Percentiles rank a stretch among this genome's conserved stretches.
These are phyloP conservation scores for Bungarus multicinctus DNA, from an alignment of 2,113 vertebrate genomes.

Conservation along the genomic window DNA sequence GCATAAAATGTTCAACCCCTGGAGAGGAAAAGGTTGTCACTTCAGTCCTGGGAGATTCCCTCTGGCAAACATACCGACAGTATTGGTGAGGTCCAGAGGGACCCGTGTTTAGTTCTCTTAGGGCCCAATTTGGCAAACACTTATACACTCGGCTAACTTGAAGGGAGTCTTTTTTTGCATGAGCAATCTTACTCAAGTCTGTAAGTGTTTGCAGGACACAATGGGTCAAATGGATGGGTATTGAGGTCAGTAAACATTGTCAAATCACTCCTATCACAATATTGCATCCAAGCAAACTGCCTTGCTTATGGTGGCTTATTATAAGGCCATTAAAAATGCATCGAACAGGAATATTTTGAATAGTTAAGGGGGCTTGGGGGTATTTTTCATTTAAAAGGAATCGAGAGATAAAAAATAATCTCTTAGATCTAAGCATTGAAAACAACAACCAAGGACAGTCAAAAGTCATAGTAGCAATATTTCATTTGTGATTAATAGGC, in stretches of 20 bases:
- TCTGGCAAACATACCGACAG: conserved; percentile 24
- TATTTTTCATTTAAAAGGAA: neutral
- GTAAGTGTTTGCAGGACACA: conserved; percentile 30
- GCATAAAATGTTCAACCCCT: conserved; percentile 13
- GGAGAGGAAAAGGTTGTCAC: conserved; percentile 15
- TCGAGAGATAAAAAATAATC: neutral
- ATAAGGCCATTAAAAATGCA: neutral
- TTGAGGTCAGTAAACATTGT: neutral
- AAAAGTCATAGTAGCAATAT: neutral
- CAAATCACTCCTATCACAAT: neutral
- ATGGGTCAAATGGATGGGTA: neutral
- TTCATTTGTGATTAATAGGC: neutral
- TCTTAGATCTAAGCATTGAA: neutral
- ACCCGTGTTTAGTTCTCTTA: conserved; percentile 32
- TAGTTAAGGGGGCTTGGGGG: neutral
- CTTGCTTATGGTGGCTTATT: neutral
- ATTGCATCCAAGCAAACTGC: neutral
- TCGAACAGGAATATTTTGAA: neutral
- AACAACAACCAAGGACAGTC: neutral
- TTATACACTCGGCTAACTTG: conserved; percentile 44
- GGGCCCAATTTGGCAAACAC: conserved; percentile 40
- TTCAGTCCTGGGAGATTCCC: conserved; percentile 31
- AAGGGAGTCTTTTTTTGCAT: conserved; percentile 28
- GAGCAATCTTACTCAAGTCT: conserved; percentile 27
- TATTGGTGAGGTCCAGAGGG: neutral